A percentile compares a stretch with the other conserved stretches of the same genome.
Evolutionary conservation across 1,140 invertebrate species (phyloP).

Genomic region (Teleopsis dalmanni): DNA sequence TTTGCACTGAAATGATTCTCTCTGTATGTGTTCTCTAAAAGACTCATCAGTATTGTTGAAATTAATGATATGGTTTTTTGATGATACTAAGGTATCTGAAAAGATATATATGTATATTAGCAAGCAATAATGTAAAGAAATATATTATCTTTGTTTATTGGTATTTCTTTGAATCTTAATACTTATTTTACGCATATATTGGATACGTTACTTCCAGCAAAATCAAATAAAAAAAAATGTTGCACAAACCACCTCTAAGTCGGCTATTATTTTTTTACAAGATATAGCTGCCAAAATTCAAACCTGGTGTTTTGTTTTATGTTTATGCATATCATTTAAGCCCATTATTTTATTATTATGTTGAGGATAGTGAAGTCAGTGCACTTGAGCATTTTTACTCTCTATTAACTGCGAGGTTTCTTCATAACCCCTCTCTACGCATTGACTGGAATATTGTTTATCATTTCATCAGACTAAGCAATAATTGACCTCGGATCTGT

Average conservation of each 20-base stretch:
- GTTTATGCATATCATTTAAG: not conserved
- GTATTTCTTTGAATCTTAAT: conserved; percentile 26
- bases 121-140: conserved; percentile 32
- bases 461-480: too few relatives aligned
- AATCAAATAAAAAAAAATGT: conserved; percentile 9
- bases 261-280: not conserved
- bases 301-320: not conserved
- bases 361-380: not conserved
- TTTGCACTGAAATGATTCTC: not conserved
- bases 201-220: conserved; percentile 13
- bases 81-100: not conserved
- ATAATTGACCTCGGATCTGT: too few relatives aligned
- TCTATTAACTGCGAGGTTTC: not conserved
- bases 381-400: not conserved
- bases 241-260: not conserved
- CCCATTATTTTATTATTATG: too few relatives aligned
- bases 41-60: too few relatives aligned
- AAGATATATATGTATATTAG: conserved; percentile 6
- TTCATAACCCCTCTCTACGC: too few relatives aligned
- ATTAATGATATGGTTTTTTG: not conserved
- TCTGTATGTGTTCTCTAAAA: too few relatives aligned
- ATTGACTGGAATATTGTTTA: too few relatives aligned
- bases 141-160: conserved; percentile 22
- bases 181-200: conserved; percentile 20
- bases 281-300: not conserved